Conservation (phyloP, 2,797 vertebrate genomes). For the Hemibagrus guttatus region DNA sequence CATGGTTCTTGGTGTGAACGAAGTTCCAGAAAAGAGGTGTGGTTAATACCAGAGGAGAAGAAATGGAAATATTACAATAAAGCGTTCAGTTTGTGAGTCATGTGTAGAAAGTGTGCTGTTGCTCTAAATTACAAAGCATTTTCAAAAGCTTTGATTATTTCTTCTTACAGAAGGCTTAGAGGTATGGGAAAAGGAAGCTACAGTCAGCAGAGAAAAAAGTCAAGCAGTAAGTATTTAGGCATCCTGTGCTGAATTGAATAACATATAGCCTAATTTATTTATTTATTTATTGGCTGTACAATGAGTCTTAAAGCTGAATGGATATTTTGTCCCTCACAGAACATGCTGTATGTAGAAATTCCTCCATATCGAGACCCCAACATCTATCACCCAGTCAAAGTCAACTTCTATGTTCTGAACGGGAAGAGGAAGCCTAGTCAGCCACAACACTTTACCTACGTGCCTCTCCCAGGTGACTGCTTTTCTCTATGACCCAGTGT, state of each 20-base stretch:
- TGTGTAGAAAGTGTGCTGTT: background rate
- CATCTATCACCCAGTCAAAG: slow-evolving; percentile 82
- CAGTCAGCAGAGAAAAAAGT: slow-evolving; percentile 93
- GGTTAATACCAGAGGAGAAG: background rate
- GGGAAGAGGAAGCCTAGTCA: slow-evolving; percentile 94
- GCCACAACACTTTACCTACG: slow-evolving; percentile 91
- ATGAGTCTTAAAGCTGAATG: background rate
- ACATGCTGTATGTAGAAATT: slow-evolving; percentile 90
- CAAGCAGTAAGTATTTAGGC: slow-evolving; percentile 82
- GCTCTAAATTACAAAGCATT: slow-evolving; percentile 7
- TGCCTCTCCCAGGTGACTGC: slow-evolving; percentile 64
- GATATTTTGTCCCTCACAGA: slow-evolving; percentile 70
- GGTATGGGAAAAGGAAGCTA: slow-evolving; percentile 94
- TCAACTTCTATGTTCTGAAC: slow-evolving; percentile 93
- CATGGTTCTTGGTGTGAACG: slow-evolving; percentile 20
- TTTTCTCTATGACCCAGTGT: slow-evolving; percentile 2
- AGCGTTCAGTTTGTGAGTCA: background rate
- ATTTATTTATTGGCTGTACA: no score
- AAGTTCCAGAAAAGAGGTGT: slow-evolving; percentile 14
- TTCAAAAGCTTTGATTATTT: background rate
- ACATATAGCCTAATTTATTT: background rate
- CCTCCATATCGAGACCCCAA: slow-evolving; percentile 87
- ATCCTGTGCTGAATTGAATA: background rate
- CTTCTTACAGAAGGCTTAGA: slow-evolving; percentile 85
- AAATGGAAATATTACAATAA: slow-evolving; percentile 19